These are phyloP conservation scores for Tychaedon coryphoeus DNA, from an alignment of 2,113 vertebrate species.

Conservation along the genomic window DNA sequence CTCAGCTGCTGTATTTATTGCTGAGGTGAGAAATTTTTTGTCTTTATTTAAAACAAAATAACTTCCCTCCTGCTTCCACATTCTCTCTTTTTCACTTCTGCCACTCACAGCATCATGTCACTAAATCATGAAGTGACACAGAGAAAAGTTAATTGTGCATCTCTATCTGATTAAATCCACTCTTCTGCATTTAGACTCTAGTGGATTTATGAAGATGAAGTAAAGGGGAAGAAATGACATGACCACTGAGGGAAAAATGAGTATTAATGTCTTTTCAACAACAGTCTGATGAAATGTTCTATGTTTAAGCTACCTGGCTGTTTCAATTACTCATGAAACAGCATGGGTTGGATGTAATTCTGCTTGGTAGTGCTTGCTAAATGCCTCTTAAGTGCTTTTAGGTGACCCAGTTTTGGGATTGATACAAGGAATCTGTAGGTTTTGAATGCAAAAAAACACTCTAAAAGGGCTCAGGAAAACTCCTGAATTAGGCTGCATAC, in stretches of 20 bases:
- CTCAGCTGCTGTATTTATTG: not conserved
- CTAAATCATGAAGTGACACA: conserved; percentile 14
- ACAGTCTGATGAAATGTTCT: not conserved
- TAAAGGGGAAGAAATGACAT: conserved; percentile 17
- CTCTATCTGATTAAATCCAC: not conserved
- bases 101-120: not conserved
- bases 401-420: not conserved
- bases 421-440: not conserved
- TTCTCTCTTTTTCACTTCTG: not conserved
- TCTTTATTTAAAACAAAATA: not conserved
- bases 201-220: conserved; percentile 45
- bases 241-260: conserved; percentile 29
- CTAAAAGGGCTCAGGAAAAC: not conserved
- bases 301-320: conserved; percentile 20
- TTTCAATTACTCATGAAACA: conserved; percentile 43
- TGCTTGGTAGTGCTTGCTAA: not conserved
- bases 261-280: conserved; percentile 24
- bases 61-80: fast-evolving
- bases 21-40: not conserved
- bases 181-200: conserved; percentile 11
- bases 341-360: conserved; percentile 30
- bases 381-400: conserved; percentile 29
- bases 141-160: conserved; percentile 43
- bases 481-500: not conserved
- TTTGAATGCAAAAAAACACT: not conserved